These are phyloP conservation scores for Polypterus senegalus DNA, from an alignment of 2,113 vertebrate species.

Conservation along the genomic window DNA sequence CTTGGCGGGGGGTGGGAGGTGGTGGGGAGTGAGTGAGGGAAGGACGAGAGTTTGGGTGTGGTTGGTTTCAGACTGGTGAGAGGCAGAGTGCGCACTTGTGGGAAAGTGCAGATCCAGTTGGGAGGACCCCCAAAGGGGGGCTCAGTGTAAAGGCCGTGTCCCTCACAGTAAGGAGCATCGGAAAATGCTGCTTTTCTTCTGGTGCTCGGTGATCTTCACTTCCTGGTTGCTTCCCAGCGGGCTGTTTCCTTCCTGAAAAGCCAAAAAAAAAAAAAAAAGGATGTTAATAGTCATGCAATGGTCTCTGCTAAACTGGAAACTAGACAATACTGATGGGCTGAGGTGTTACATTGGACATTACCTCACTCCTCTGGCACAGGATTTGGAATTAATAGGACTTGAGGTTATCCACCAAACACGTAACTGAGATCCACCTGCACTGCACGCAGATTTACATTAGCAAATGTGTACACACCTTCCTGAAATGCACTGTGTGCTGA, in stretches of 20 bases:
- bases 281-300: not conserved
- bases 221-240: conserved; percentile 80
- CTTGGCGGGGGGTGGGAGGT: conserved; percentile 12
- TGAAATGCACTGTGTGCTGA: no score
- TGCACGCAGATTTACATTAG: no score
- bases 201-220: conserved; percentile 86
- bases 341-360: no score
- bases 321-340: not conserved
- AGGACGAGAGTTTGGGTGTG: conserved; percentile 42
- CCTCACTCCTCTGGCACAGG: no score
- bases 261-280: not conserved
- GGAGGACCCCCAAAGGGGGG: not conserved
- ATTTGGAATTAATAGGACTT: no score
- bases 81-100: conserved; percentile 26
- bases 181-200: conserved; percentile 93
- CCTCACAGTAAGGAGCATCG: conserved; percentile 85
- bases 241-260: conserved; percentile 76
- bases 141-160: conserved; percentile 38
- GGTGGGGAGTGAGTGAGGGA: not conserved
- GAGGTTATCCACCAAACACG: no score
- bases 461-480: no score
- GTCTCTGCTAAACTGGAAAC: not conserved
- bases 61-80: conserved; percentile 61
- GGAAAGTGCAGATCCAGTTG: not conserved
- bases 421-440: no score